A percentile compares a stretch with the other conserved stretches of the same genome.
Evolutionary conservation across 2,797 vertebrate genomes (phyloP).

Genomic region (Diplodus puntazzo): DNA sequence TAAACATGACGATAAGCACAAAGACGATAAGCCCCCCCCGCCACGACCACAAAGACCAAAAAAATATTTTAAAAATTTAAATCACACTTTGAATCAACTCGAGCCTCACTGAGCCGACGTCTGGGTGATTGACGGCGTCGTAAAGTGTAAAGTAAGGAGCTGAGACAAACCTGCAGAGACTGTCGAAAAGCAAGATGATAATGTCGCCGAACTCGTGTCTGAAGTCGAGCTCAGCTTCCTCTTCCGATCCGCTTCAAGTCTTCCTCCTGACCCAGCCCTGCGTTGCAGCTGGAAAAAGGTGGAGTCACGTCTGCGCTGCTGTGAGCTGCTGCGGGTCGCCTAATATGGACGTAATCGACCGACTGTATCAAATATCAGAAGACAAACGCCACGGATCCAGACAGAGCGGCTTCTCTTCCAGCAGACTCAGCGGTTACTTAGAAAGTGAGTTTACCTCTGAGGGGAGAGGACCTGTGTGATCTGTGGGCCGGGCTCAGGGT

Average conservation of each 20-base stretch:
- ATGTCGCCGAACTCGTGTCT: neutral
- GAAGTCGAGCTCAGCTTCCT: slow-evolving; percentile 52
- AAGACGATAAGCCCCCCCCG: neutral
- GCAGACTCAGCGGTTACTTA: neutral
- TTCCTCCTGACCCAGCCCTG: slow-evolving; percentile 60
- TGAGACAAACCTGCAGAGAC: neutral
- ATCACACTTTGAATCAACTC: slow-evolving; percentile 3
- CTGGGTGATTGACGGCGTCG: accelerated
- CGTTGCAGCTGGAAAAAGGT: slow-evolving; percentile 68
- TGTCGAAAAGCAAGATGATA: slow-evolving; percentile 2
- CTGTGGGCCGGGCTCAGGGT: neutral
- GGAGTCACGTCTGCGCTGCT: slow-evolving; percentile 56
- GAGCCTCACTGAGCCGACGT: neutral
- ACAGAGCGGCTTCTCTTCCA: neutral
- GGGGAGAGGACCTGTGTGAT: neutral
- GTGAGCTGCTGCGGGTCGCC: slow-evolving; percentile 17
- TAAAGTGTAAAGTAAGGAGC: slow-evolving; percentile 24
- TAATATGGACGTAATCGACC: slow-evolving; percentile 44
- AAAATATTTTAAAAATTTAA: too few species aligned
- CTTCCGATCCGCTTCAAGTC: slow-evolving; percentile 63
- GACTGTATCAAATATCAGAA: slow-evolving; percentile 10
- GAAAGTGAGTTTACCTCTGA: neutral
- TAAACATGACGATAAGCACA: neutral
- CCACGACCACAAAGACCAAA: too few species aligned
- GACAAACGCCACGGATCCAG: too few species aligned